Base-by-base conservation (phyloP, 2,113 vertebrate genomes). In the Prochilodus magdalenae region DNA sequence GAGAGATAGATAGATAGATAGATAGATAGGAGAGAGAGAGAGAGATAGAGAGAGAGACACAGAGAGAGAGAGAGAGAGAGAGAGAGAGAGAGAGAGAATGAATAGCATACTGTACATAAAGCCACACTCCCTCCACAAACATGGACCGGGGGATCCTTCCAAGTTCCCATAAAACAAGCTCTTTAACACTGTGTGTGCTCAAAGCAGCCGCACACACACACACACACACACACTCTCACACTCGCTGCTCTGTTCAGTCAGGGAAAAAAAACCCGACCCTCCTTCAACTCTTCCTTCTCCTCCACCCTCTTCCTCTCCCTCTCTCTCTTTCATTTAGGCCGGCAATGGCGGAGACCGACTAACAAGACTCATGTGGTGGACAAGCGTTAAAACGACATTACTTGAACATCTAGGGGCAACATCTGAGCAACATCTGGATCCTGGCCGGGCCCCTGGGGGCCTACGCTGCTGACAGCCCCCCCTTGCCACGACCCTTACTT, bases 201-300 rank as follows among this genome's bases (percentile, higher is more conserved):
- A 77, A 44, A 36, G 27, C 66, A 77, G 63, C 73, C 27, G 55
- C 73, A 72, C 36, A 60, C 18, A 85, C 72, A 71, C 36, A 66
- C 22, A 63, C 71, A 63, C 36, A 79, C 44, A 55, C 16, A 71
- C 55, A 70, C 78, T 29, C 69, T 18, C 40, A 75, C 71, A 60
- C 30, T 63, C 74, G 89, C 14, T 24, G 84, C 87, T 90, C 91
- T 88, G 85, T 88, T 87, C 20, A 18, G 59, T 55, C 22, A 40
- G 62, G 70, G 71, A 85, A 79, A 65, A 1, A 22, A n/a, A 33
- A 20, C 49, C 87, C 3, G 40, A 20, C 49, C 87, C 3, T 51
- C 79, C 67, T 59, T 65, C 59, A 30, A n/a, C 62, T 82, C 80
- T 81, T 80, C 79, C 65, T 57, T 22, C 60, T 75, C 62, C 60